phyloP scores from a whole-genome alignment of 2,113 vertebrate species.

The Monopterus albus region DNA sequence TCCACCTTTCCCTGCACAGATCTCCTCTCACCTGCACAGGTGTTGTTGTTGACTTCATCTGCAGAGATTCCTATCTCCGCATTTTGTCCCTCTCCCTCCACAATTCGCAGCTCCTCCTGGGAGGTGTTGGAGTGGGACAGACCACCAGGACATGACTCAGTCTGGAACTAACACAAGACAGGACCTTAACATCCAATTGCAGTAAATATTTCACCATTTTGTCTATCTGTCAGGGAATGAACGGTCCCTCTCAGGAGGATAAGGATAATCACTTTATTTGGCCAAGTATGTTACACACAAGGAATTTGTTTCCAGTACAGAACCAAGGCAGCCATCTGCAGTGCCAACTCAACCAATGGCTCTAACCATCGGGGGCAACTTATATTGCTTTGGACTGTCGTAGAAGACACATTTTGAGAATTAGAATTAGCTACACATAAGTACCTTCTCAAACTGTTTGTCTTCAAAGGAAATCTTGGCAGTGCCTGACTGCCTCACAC shows the following conservation, averaged over 20 bases:
- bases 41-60: slow-evolving; percentile 98
- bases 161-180: slow-evolving; percentile 88
- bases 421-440: not conserved
- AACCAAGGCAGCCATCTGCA: too few species aligned
- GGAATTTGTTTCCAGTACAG: too few species aligned
- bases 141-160: slow-evolving; percentile 84
- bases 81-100: slow-evolving; percentile 95
- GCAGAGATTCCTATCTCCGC: slow-evolving; percentile 87
- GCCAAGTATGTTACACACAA: too few species aligned
- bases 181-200: slow-evolving; percentile 1
- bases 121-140: slow-evolving; percentile 92
- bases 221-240: too few species aligned
- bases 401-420: too few species aligned
- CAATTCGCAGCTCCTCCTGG: slow-evolving; percentile 94
- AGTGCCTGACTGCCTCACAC: slow-evolving; percentile 94
- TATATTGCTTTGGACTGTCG: too few species aligned
- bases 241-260: too few species aligned
- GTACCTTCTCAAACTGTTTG: slow-evolving; percentile 97
- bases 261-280: too few species aligned
- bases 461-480: slow-evolving; percentile 98
- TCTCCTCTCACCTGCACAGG: slow-evolving; percentile 85
- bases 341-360: too few species aligned
- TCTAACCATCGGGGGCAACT: too few species aligned
- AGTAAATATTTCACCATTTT: not conserved
- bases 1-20: not conserved